Conservation (phyloP, 2,113 vertebrate species). For the Sclerurus mexicanus region DNA sequence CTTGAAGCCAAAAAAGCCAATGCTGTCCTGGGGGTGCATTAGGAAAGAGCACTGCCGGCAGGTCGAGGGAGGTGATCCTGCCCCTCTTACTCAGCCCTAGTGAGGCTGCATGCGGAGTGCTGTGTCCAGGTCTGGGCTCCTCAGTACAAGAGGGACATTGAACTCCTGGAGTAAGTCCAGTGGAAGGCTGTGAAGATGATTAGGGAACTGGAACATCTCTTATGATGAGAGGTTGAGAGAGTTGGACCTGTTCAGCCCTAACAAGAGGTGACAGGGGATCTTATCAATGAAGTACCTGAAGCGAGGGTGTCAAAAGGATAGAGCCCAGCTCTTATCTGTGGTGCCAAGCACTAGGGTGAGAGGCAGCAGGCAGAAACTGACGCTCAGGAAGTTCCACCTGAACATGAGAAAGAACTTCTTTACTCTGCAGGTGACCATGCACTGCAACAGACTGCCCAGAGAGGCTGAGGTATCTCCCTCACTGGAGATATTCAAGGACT, state of each 20-base stretch:
- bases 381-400: neutral
- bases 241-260: neutral
- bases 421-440: neutral
- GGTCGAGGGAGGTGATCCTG: rapidly evolving
- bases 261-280: neutral
- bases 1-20: neutral
- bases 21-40: neutral
- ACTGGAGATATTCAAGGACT: neutral
- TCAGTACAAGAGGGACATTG: neutral
- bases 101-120: neutral
- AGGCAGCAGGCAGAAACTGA: neutral
- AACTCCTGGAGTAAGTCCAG: neutral
- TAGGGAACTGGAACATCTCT: neutral
- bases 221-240: rapidly evolving
- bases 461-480: neutral
- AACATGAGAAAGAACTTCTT: neutral
- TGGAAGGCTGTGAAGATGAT: neutral
- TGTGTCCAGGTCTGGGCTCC: neutral
- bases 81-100: neutral
- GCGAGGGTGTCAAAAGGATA: neutral
- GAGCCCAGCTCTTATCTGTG: neutral
- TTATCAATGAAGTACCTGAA: neutral
- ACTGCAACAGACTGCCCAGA: neutral
- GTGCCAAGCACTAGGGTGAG: neutral
- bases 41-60: neutral